These are phyloP conservation scores for Halesus radiatus DNA, from an alignment of 1,140 invertebrate species.

Conservation along the genomic window DNA sequence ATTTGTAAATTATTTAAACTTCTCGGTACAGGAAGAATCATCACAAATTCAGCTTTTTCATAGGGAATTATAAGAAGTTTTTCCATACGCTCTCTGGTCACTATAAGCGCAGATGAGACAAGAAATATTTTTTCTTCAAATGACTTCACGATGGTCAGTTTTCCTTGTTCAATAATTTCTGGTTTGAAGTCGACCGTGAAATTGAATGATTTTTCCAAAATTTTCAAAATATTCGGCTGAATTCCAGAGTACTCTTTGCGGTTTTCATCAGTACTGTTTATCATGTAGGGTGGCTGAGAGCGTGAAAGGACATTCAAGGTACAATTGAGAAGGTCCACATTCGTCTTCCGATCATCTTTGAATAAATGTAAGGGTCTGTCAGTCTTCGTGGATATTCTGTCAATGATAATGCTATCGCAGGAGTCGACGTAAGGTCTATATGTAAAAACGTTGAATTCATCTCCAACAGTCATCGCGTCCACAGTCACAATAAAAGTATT, in stretches of 20 bases:
- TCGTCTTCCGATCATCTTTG: no score
- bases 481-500: no score
- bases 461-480: no score
- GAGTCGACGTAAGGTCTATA: no score
- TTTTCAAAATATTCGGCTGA: neutral
- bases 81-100: neutral
- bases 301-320: no score
- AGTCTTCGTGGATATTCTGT: no score
- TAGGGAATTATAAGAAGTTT: neutral
- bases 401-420: no score
- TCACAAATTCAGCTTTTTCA: neutral
- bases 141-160: no score
- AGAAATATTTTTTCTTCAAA: neutral
- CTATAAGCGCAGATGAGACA: neutral
- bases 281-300: conserved; percentile 2
- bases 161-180: neutral
- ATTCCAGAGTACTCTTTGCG: neutral
- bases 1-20: neutral
- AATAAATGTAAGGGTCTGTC: no score
- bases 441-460: no score
- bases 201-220: conserved; percentile 9
- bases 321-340: no score
- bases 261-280: neutral
- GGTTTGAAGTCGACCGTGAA: neutral
- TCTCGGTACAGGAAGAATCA: neutral